Evolutionary conservation across 2,888 invertebrate genomes (phyloP).

Genomic region (Pandemis corylana): DNA sequence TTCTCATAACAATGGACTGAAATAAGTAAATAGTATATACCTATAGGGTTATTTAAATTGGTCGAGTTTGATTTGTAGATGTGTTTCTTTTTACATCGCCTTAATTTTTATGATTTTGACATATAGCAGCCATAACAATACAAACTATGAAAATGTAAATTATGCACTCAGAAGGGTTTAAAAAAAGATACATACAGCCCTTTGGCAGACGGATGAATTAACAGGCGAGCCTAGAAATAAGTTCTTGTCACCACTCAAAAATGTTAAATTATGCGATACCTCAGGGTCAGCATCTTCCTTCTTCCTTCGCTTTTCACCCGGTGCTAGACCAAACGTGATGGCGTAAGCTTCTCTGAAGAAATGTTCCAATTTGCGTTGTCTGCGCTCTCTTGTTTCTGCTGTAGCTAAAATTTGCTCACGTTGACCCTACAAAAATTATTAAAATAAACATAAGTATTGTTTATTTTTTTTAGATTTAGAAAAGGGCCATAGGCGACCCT

Average conservation of each 20-base stretch:
- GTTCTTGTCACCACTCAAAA: not conserved
- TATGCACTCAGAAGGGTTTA: too few relatives aligned
- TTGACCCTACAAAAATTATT: constrained; percentile 79
- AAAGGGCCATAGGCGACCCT: too few relatives aligned
- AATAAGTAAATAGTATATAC: not conserved
- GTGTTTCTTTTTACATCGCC: too few relatives aligned
- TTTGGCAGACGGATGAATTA: too few relatives aligned
- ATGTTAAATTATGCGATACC: constrained; percentile 60
- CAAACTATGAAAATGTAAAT: too few relatives aligned
- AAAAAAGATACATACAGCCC: too few relatives aligned
- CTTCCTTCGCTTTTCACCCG: constrained; percentile 92
- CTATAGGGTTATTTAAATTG: too few relatives aligned
- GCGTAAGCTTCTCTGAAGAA: constrained; percentile 99
- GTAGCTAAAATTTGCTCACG: constrained; percentile 95
- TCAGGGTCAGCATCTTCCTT: constrained; percentile 92
- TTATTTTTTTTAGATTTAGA: not conserved
- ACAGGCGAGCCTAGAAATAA: too few relatives aligned
- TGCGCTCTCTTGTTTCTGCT: constrained; percentile 96
- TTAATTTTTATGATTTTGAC: too few relatives aligned
- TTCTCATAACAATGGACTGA: constrained; percentile 95
- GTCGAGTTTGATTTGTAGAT: too few relatives aligned
- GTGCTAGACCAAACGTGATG: constrained; percentile 94
- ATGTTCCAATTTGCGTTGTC: constrained; percentile 96
- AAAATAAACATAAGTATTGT: not conserved
- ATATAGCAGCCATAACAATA: too few relatives aligned